phyloP scores from a whole-genome alignment of 2,113 vertebrate genomes.

The Manacus vitellinus region DNA sequence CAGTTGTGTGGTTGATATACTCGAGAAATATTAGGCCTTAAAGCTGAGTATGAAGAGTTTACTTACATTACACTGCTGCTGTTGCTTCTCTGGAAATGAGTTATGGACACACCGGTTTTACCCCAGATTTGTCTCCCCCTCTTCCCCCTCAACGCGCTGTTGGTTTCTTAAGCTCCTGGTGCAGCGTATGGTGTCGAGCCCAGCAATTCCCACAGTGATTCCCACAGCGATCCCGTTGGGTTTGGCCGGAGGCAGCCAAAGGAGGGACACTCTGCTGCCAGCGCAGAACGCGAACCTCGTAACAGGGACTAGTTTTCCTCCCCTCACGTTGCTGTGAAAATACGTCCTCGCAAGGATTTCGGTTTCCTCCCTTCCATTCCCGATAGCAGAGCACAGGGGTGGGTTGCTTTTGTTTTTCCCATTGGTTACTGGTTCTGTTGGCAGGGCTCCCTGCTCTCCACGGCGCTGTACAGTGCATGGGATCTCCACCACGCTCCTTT shows the following conservation, averaged over 20 bases:
- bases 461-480: constrained; percentile 70
- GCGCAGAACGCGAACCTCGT: constrained; percentile 44
- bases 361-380: neutral
- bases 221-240: fast-evolving
- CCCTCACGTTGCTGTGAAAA: constrained; percentile 19
- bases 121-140: neutral
- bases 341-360: neutral
- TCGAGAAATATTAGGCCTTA: constrained; percentile 36
- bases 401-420: neutral
- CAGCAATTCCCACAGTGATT: neutral
- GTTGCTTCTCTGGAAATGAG: neutral
- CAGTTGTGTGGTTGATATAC: neutral
- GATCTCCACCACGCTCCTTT: constrained; percentile 42
- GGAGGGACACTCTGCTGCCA: neutral
- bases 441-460: constrained; percentile 37
- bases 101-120: neutral
- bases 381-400: neutral
- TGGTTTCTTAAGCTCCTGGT: neutral
- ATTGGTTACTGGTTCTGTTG: constrained; percentile 47
- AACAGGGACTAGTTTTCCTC: constrained; percentile 25
- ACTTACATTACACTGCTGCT: neutral
- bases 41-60: constrained; percentile 37
- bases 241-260: fast-evolving
- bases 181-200: neutral
- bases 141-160: neutral